Evolutionary conservation across 2,888 invertebrate species (phyloP), one percentile per base, ranked within the genome.

Genomic region (Drosophila maculinotata): DNA sequence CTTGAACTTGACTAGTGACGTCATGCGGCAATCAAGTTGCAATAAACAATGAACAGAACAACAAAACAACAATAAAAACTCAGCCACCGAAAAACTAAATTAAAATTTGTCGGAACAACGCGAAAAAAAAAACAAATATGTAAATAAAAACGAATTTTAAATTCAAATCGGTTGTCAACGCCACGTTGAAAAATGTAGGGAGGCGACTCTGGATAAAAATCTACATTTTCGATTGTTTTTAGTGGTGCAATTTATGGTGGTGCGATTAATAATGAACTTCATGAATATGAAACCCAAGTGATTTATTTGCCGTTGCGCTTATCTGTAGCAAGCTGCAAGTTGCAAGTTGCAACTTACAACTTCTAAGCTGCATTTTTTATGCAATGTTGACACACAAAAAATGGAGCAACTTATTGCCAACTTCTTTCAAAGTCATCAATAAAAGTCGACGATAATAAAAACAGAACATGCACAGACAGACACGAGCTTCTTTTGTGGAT

Each of bases 1-100:
- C 88, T 88, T 83, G 83, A 83, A 83, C 83, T 83, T 83, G 84
- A 58, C 42, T 15, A 39, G 49, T 80, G 87, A 86, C 77, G 82
- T 88, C 87, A 82, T 53, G 35, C 35, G 44, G 59, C 71, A 70
- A 78, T 82, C 82, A 70, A 59, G 30, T 69, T 87, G 85, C 80
- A 87, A 74, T 65, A 78, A 65, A 81, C 77, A 80, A 87, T 83
- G 69, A 68, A 54, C 53, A 69, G 52, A 76, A 76, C 69, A 76
- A 44, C 64, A 66, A 12, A 56, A 54, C 71, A 44, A 58, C 71
- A 77, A 78, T 68, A 80, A 69, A 85, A 80, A 76, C 49, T 69
- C 87, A 84, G 60, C 51, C 57, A 62, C 69, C 64, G 59, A 74
- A 81, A 81, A 82, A 68, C 57, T 51, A 63, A 58, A 73, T 75